A percentile compares a stretch with the other conserved stretches of the same genome.
Conservation (phyloP, 2,888 invertebrate genomes). For the Odontocolon sp. region DNA sequence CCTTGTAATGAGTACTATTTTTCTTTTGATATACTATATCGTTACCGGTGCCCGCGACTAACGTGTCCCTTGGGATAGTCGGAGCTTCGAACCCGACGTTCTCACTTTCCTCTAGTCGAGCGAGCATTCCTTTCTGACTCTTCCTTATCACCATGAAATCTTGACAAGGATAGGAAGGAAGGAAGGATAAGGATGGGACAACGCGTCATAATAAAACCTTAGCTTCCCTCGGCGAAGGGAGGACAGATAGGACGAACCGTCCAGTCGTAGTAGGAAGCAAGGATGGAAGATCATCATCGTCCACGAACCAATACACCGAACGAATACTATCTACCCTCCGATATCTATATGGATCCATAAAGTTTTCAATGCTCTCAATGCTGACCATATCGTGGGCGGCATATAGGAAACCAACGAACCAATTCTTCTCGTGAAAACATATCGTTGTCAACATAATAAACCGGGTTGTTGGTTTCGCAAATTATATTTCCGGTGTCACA, state of each 20-base stretch:
- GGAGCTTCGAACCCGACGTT: conserved; percentile 9
- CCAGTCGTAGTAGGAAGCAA: conserved; percentile 23
- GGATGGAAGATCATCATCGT: conserved; percentile 21
- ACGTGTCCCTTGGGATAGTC: conserved; percentile 31
- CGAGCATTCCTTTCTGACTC: conserved; percentile 23
- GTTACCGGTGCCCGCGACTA: background rate
- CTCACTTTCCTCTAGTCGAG: background rate
- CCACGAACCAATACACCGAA: conserved; percentile 27
- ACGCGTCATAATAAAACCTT: conserved; percentile 49
- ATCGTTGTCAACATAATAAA: conserved; percentile 44
- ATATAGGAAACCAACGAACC: conserved; percentile 23
- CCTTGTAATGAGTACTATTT: conserved; percentile 20
- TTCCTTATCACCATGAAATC: conserved; percentile 49
- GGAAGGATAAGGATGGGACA: background rate
- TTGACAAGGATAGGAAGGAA: too few relatives aligned
- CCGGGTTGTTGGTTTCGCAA: background rate
- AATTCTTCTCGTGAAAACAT: conserved; percentile 40
- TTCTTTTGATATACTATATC: conserved; percentile 14
- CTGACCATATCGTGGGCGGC: conserved; percentile 42
- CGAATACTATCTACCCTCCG: conserved; percentile 42
- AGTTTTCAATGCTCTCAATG: conserved; percentile 64
- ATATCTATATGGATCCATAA: conserved; percentile 65
- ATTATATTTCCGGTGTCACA: background rate
- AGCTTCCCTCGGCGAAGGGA: conserved; percentile 9
- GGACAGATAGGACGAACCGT: conserved; percentile 24